Conservation (phyloP, 2,113 vertebrate species). For the Manacus vitellinus region DNA sequence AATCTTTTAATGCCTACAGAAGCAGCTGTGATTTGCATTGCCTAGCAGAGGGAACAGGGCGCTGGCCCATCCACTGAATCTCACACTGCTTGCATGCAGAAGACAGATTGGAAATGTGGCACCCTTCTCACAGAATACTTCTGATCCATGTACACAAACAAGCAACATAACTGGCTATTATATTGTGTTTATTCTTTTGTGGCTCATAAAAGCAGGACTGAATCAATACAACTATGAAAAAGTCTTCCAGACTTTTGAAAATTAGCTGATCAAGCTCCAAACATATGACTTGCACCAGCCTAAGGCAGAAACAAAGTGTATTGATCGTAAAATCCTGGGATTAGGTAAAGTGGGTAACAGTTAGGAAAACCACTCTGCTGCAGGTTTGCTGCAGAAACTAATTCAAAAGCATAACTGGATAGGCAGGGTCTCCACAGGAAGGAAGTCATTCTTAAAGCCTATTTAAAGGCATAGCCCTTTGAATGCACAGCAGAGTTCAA, state of each 20-base stretch:
- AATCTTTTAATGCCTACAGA: neutral
- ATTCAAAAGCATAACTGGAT: neutral
- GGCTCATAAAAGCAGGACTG: neutral
- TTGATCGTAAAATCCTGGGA: neutral
- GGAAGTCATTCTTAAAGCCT: neutral
- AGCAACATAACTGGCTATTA: neutral
- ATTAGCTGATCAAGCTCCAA: neutral
- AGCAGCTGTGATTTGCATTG: neutral
- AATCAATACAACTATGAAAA: neutral
- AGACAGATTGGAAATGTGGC: neutral
- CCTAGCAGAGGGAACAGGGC: neutral
- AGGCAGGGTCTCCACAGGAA: neutral
- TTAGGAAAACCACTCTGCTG: neutral
- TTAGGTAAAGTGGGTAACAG: neutral
- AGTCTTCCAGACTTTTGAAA: neutral
- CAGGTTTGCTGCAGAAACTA: neutral
- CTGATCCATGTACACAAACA: neutral
- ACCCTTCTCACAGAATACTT: neutral
- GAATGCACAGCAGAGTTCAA: neutral
- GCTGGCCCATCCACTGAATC: neutral
- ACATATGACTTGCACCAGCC: neutral
- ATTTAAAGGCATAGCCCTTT: neutral
- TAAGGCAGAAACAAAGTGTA: neutral
- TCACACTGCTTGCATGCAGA: accelerated
- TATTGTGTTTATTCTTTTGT: neutral